Evolutionary conservation across 2,888 invertebrate species (phyloP), one percentile per base, ranked within the genome.

Genomic region (Embidobia sp.): DNA sequence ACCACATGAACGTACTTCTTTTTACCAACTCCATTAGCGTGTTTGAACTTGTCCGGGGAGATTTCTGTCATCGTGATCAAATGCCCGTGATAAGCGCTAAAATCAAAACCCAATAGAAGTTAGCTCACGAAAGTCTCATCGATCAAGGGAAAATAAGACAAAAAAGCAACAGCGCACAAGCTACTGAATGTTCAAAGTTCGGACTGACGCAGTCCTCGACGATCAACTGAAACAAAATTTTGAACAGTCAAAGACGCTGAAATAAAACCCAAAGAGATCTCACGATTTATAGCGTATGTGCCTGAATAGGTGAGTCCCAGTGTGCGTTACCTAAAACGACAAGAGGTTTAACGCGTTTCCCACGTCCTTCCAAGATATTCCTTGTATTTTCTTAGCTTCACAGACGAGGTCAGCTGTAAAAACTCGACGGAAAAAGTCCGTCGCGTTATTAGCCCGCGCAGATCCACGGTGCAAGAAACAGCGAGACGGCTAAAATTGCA

Each of bases 51-150:
- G 93, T 99, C 99, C 63, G 99, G 98, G 81, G 98, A 99, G 88
- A 99, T 95, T 91, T 98, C 97, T 91, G 99, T 98, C 90, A 97
- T 94, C 77, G 98, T 95, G 70, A 95, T 95, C 90, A 99, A 93
- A 90, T 99, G 98, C 79, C 99, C 99, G 91, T 99, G 99, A 93
- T 99, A 99, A 67, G 99, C 99, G 92, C 99, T 99, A 93, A 74
- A 86, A 86, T 31, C 19, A 69, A 40, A 49, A 49, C 22, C 2
- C 7, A 55, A 79, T 84, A 55, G 85, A 80, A 73, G 44, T 44
- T 59, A 63, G 22, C 31, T 13, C 33, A 33, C 31, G 33, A 53
- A 64, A 40, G 8, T 49, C 16, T 51, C 27, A 48, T 46, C 44
- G 26, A 49, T 48, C 27, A 49, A 57, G 16, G 8, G 13, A 22